Evolutionary conservation across 2,113 vertebrate species (phyloP).

Genomic region (Forbesichthys agassizii): DNA sequence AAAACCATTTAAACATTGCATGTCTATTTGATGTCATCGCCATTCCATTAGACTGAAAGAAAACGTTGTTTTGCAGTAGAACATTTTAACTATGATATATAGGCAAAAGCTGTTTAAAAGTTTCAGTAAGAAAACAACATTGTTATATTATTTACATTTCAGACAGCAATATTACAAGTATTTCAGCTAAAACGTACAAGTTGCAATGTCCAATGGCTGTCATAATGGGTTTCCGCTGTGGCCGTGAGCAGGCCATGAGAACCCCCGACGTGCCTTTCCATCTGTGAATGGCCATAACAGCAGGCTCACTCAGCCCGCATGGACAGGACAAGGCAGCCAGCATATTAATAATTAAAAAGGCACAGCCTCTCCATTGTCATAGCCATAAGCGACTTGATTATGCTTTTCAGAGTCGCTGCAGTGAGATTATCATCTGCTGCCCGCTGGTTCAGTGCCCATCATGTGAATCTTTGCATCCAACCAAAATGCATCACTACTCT

Average conservation of each 20-base stretch:
- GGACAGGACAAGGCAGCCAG: slow-evolving; percentile 45
- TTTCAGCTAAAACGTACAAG: slow-evolving; percentile 47
- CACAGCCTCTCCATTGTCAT: slow-evolving; percentile 34
- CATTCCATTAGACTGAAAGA: no score
- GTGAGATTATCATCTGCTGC: slow-evolving; percentile 70
- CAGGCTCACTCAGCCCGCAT: slow-evolving; percentile 66
- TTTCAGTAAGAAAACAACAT: slow-evolving; percentile 28
- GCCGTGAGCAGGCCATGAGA: slow-evolving; percentile 49
- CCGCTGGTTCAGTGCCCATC: slow-evolving; percentile 63
- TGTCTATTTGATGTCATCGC: no score
- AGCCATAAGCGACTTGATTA: slow-evolving; percentile 70
- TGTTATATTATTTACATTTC: slow-evolving; percentile 23
- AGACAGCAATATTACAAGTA: slow-evolving; percentile 39
- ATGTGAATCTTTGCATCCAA: slow-evolving; percentile 54
- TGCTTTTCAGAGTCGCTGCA: slow-evolving; percentile 60
- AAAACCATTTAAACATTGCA: no score
- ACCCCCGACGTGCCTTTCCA: slow-evolving; percentile 44
- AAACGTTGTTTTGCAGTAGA: no score
- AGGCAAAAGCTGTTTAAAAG: neutral
- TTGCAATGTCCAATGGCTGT: slow-evolving; percentile 43
- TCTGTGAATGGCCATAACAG: slow-evolving; percentile 55
- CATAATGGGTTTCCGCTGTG: slow-evolving; percentile 61
- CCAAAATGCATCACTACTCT: slow-evolving; percentile 62
- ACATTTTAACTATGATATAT: neutral
- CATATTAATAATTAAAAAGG: slow-evolving; percentile 73